These are phyloP conservation scores for Actinernus sp. DNA, from an alignment of 92 coral and sea anemone species.

Conservation along the genomic window DNA sequence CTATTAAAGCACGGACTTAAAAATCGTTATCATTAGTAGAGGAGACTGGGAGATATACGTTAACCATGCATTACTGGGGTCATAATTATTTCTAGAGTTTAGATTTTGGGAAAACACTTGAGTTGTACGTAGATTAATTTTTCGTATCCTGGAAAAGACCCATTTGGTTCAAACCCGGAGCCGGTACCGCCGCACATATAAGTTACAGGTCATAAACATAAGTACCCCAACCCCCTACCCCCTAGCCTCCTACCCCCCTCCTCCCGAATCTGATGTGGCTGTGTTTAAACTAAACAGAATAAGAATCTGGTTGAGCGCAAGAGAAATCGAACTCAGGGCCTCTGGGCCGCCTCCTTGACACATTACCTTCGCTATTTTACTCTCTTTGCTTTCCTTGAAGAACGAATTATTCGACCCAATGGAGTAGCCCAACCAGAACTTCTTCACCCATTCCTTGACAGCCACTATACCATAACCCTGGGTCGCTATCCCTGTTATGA, in stretches of 20 bases:
- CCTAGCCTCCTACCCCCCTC: not conserved
- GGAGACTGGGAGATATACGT: too few relatives aligned
- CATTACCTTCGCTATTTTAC: constrained; percentile 55
- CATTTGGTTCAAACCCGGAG: too few relatives aligned
- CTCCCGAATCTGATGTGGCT: not conserved
- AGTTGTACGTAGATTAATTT: too few relatives aligned
- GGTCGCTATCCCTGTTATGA: constrained; percentile 80
- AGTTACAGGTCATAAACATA: too few relatives aligned
- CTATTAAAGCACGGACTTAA: too few relatives aligned
- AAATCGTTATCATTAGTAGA: too few relatives aligned
- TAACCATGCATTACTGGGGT: too few relatives aligned
- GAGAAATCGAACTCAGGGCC: not conserved
- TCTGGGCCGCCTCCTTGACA: not conserved
- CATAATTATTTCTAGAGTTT: too few relatives aligned
- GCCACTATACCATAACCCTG: constrained; percentile 62
- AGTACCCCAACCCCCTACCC: not conserved
- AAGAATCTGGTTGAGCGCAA: not conserved
- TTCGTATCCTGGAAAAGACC: too few relatives aligned
- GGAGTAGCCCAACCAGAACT: constrained; percentile 48
- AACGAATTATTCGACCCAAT: constrained; percentile 18
- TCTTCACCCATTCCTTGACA: constrained; percentile 68
- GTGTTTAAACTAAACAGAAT: not conserved
- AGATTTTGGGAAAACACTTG: too few relatives aligned
- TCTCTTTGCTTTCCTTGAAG: constrained; percentile 35
- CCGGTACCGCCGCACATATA: too few relatives aligned